phyloP scores from a whole-genome alignment of 2,888 invertebrate genomes.

The Cantharis nigra region DNA sequence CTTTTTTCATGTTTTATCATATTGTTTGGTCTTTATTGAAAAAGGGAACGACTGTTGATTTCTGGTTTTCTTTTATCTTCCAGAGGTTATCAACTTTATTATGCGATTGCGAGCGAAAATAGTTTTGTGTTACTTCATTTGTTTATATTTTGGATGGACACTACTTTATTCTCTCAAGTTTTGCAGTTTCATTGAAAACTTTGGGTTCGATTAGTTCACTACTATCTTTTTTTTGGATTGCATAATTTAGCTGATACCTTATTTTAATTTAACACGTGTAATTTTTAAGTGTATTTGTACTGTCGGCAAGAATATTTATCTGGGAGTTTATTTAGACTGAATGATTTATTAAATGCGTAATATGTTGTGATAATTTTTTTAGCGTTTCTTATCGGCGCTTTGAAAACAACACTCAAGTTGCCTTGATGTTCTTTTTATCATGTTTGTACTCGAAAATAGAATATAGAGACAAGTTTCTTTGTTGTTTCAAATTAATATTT shows the following conservation, averaged over 20 bases:
- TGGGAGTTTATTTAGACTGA: background rate
- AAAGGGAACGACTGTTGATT: background rate
- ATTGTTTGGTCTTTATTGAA: conserved; percentile 4
- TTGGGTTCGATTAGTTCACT: background rate
- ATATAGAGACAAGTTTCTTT: background rate
- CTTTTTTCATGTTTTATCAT: background rate
- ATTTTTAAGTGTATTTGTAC: background rate
- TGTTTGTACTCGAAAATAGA: background rate
- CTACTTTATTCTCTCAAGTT: background rate
- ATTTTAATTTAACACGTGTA: background rate
- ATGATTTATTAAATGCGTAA: conserved; percentile 15
- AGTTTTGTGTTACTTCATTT: background rate
- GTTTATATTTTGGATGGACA: background rate
- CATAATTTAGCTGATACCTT: background rate
- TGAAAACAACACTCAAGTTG: conserved; percentile 2
- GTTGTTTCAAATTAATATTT: background rate
- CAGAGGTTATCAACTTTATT: background rate
- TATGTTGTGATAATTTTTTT: conserved; percentile 11
- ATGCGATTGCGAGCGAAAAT: background rate
- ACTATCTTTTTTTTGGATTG: background rate
- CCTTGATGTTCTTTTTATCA: background rate
- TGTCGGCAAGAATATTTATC: background rate
- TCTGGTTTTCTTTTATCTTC: background rate
- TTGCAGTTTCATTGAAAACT: background rate
- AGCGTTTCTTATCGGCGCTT: background rate